Conservation (phyloP, 2,888 invertebrate species). For the Heteromyza rotundicornis region DNA sequence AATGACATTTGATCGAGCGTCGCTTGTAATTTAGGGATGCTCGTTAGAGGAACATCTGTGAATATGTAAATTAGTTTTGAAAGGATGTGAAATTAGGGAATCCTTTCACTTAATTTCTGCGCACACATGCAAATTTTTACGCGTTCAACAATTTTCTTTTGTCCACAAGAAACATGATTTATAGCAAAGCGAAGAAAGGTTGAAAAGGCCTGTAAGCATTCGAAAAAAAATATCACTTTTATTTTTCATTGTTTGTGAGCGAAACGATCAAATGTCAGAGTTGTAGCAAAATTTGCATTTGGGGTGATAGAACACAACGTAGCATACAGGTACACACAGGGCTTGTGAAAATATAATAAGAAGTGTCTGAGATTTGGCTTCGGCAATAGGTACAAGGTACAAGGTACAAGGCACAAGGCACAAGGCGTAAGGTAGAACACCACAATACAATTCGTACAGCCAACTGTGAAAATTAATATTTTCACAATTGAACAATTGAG, state of each 20-base stretch:
- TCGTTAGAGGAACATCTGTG: conserved; percentile 1
- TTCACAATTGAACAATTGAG: conserved; percentile 41
- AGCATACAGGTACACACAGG: neutral
- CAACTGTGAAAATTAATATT: conserved; percentile 59
- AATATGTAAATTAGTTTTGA: conserved; percentile 41
- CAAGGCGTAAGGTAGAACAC: no score
- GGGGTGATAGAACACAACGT: neutral
- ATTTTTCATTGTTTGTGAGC: neutral
- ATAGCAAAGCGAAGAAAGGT: conserved; percentile 25
- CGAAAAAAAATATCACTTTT: conserved; percentile 19
- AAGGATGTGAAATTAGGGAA: conserved; percentile 35
- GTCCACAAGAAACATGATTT: conserved; percentile 27
- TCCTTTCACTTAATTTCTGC: conserved; percentile 29
- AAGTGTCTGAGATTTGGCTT: neutral
- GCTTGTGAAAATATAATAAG: neutral
- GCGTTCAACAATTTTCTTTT: conserved; percentile 21
- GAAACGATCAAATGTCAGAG: conserved; percentile 29
- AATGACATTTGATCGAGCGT: no score
- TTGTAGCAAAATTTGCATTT: conserved; percentile 28
- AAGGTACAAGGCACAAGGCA: no score
- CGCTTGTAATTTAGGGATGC: neutral
- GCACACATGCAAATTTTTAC: conserved; percentile 25
- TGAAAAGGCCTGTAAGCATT: conserved; percentile 18
- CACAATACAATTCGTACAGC: no score
- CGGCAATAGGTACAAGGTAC: no score